Base-by-base conservation (phyloP, 2,797 vertebrate species). In the Chloroceryle inda region DNA sequence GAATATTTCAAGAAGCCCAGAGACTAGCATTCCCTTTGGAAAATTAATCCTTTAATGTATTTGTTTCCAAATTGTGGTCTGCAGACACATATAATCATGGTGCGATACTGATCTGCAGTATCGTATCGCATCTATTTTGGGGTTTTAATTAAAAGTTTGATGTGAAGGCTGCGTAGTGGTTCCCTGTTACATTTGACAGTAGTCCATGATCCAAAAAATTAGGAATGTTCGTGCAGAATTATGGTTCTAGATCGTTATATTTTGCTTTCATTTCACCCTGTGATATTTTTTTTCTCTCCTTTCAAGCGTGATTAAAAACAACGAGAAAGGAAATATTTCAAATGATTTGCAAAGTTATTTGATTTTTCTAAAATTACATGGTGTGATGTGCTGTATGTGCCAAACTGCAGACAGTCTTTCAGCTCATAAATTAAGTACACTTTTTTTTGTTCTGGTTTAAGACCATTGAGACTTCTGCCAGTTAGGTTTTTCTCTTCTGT, bases 391-490 rank as follows among this genome's bases (percentile, higher is more conserved):
- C 49, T 67, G 7, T 76, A 37, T 90, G 63, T 88, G 89, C 92
- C 94, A 92, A 92, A 82, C 80, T 94, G 67, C 74, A 95, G 92
- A 83, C 85, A 92, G 88, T 85, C 71, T 95, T 95, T 92, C 66
- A 86, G 82, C 76, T 95, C 56, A 67, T 94, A 92, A 95, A 95
- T 96, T 95, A 96, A 95, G 35, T 79, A 61, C 52, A 64, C 10
- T 88, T 92, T 96, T 92, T 96, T 96, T 96, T 97, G 84, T 93
- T 96, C 90, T 96, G 62, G 82, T 96, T 94, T 86, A 94, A 96
- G 67, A 74, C 94, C 77, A 82, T 86, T 82, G 88, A 95, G 92
- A 78, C 72, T 92, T 94, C 76, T 96, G 92, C 93, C 89, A 90
- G 88, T 96, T 91, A 90, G 85, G 67, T 94, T 96, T 86, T 92